These are phyloP conservation scores for Prionailurus viverrinus DNA, from an alignment of 2,113 vertebrate genomes.

Conservation along the genomic window DNA sequence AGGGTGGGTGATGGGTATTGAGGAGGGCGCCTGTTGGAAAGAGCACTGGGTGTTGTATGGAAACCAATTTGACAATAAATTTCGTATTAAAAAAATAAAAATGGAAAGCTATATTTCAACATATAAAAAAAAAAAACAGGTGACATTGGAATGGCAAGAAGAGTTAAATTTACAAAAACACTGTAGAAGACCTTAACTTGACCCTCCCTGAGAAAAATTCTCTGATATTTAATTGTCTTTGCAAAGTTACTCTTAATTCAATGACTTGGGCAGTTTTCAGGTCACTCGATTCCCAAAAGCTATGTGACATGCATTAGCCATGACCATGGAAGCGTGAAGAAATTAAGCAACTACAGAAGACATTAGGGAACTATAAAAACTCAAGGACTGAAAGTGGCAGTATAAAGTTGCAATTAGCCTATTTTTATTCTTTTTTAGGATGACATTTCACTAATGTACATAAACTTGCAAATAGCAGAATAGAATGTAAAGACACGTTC, in stretches of 20 bases:
- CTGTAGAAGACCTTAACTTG: neutral
- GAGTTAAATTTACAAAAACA: neutral
- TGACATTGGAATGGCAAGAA: neutral
- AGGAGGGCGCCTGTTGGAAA: too few relatives aligned
- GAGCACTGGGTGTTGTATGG: too few relatives aligned
- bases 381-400: neutral
- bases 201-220: slow-evolving; percentile 1
- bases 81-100: too few relatives aligned
- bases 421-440: slow-evolving; percentile 65
- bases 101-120: too few relatives aligned
- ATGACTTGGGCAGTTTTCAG: slow-evolving; percentile 72
- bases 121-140: neutral
- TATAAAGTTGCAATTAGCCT: slow-evolving; percentile 51
- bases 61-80: too few relatives aligned
- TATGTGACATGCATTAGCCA: slow-evolving; percentile 66
- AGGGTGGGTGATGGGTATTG: too few relatives aligned
- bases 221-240: slow-evolving; percentile 69
- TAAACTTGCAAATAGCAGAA: slow-evolving; percentile 32
- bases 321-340: neutral
- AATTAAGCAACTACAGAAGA: slow-evolving; percentile 73
- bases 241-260: slow-evolving; percentile 69
- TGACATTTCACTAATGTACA: slow-evolving; percentile 47
- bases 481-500: neutral
- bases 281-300: slow-evolving; percentile 74
- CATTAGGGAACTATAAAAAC: slow-evolving; percentile 68